Percentiles rank a stretch among this genome's conserved stretches.
Conservation (phyloP, 2,888 invertebrate genomes). For the Laothoe populi region DNA sequence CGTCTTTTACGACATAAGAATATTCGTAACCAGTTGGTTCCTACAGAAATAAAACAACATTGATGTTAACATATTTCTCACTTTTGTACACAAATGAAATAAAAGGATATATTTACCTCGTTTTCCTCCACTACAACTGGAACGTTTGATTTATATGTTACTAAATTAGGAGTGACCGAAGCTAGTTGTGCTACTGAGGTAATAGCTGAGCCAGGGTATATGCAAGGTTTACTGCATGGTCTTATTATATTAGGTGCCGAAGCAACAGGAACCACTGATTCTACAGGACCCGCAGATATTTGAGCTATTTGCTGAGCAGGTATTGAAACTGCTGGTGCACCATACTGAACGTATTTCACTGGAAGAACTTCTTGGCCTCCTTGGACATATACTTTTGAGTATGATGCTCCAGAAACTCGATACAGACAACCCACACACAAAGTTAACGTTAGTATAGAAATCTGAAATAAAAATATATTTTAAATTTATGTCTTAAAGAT, state of each 20-base stretch:
- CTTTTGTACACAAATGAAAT: not conserved
- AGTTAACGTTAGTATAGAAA: constrained; percentile 42
- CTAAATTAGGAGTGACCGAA: constrained; percentile 53
- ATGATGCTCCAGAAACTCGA: constrained; percentile 53
- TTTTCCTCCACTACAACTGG: constrained; percentile 55
- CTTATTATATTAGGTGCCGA: constrained; percentile 48
- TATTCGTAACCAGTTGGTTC: constrained; percentile 67
- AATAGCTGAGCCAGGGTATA: constrained; percentile 53
- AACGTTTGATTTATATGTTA: constrained; percentile 58
- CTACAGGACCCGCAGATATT: constrained; percentile 53
- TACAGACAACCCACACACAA: constrained; percentile 47
- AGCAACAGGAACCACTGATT: constrained; percentile 49
- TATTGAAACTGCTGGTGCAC: constrained; percentile 52
- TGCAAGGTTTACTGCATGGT: constrained; percentile 69
- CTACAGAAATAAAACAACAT: constrained; percentile 43
- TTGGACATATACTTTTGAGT: constrained; percentile 70
- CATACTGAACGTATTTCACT: constrained; percentile 60
- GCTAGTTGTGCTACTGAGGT: constrained; percentile 50
- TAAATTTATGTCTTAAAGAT: constrained; percentile 7
- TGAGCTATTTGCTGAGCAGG: constrained; percentile 53
- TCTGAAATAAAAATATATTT: constrained; percentile 55
- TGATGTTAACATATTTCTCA: not conserved
- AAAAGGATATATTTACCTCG: constrained; percentile 21
- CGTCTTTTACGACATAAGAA: constrained; percentile 82
- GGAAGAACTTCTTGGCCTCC: constrained; percentile 53